Base-by-base conservation (phyloP, 2,888 invertebrate genomes). In the Leuctra nigra region DNA sequence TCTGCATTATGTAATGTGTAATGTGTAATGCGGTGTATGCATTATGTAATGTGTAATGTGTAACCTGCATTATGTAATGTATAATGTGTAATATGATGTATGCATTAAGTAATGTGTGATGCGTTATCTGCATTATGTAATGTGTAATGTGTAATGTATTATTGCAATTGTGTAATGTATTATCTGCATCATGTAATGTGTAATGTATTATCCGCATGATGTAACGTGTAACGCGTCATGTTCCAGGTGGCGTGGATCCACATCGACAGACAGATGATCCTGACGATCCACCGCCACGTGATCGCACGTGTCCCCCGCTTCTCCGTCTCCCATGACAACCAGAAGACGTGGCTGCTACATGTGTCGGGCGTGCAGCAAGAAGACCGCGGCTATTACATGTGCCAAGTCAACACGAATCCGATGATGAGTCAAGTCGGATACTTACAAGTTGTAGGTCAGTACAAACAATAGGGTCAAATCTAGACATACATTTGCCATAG, bases 391-490 rank as follows among this genome's bases (percentile, higher is more conserved):
- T 91, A 89, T 75, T 90, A 90, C 75, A 89, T 90, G 87, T 91
- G 90, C 73, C 90, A 91, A 75, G 81, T 84, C 64, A 94, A 94
- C 74, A 92, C 93, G 48, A 88, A 90, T 72, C 94, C 94, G 0
- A 93, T 93, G 92, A 92, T 93, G 69, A 92, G 90, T 70, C 93
- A 93, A 80, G 91, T 92, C 35, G 94, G 94, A 58, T 92, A 89
- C 70, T 80, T 94, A 39, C 91, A 93, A 75, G 93, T 94, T 60
- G 91, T 93, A 36, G 93, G 94, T 93, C 70, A 82, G 89, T 74
- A 7, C n/a, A 39, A 18, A 4, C 22, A 18, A 16, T 22, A 24
- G 1, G 13, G 18, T 13, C 46, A 33, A 33, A 38, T 56, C 16
- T 54, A 36, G 13, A 4, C n/a, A n/a, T n/a, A n/a, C n/a, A n/a